Conservation (phyloP, 2,888 invertebrate species). For the Beris morrisii region DNA sequence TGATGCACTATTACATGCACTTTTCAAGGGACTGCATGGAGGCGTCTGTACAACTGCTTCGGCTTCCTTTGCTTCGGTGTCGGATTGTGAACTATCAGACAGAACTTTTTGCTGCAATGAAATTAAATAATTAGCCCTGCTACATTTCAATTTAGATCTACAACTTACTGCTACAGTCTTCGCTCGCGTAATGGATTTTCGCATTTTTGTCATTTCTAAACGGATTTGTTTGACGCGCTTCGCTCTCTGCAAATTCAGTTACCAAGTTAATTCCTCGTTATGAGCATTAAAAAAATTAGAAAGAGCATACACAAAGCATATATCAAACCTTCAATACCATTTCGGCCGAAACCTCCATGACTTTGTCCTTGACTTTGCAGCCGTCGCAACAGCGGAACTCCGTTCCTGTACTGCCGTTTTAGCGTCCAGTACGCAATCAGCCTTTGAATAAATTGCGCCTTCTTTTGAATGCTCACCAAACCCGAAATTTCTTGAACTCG, state of each 20-base stretch:
- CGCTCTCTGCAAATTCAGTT: constrained; percentile 65
- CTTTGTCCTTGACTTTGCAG: constrained; percentile 67
- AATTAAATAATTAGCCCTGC: constrained; percentile 1
- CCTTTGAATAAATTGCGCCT: constrained; percentile 83
- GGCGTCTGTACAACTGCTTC: constrained; percentile 50
- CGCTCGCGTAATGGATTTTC: constrained; percentile 49
- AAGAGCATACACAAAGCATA: constrained; percentile 20
- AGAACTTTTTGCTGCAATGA: constrained; percentile 29
- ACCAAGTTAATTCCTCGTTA: too few species aligned
- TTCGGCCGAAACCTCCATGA: constrained; percentile 58
- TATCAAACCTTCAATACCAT: constrained; percentile 60
- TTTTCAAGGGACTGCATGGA: constrained; percentile 55
- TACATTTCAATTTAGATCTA: neutral
- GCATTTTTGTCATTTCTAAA: constrained; percentile 62
- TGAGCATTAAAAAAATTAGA: constrained; percentile 25
- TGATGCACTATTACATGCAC: constrained; percentile 51
- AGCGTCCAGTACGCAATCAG: constrained; percentile 96
- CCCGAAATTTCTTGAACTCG: constrained; percentile 84
- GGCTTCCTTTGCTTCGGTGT: constrained; percentile 47
- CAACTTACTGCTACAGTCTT: constrained; percentile 39
- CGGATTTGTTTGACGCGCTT: constrained; percentile 64
- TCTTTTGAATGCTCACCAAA: constrained; percentile 72
- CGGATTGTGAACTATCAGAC: constrained; percentile 53
- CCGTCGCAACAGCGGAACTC: constrained; percentile 88
- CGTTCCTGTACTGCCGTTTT: constrained; percentile 91